Evolutionary conservation across 2,797 vertebrate species (phyloP).

Genomic region (Lepus townsendii): DNA sequence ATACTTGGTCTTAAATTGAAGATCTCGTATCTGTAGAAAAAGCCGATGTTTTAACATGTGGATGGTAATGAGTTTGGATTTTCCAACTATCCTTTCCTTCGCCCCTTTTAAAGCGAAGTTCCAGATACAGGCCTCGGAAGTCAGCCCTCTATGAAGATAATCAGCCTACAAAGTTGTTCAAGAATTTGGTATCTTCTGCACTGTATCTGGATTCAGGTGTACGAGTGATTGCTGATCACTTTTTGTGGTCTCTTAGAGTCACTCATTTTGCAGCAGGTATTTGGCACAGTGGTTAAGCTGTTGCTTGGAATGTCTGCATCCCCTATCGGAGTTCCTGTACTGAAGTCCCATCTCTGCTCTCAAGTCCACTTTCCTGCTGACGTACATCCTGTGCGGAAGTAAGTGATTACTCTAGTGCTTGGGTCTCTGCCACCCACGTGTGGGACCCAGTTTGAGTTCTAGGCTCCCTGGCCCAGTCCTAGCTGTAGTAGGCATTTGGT

Average conservation of each 20-base stretch:
- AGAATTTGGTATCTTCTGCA: not conserved
- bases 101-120: not conserved
- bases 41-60: conserved; percentile 30
- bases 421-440: too few species aligned
- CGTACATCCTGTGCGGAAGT: too few species aligned
- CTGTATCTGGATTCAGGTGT: not conserved
- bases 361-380: too few species aligned
- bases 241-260: conserved; percentile 3
- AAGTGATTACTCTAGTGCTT: too few species aligned
- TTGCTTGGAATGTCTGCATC: too few species aligned
- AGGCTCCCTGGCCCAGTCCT: too few species aligned
- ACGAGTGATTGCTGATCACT: not conserved
- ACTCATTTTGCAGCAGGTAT: not conserved
- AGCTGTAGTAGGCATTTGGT: too few species aligned
- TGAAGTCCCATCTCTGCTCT: too few species aligned
- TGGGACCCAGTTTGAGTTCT: too few species aligned
- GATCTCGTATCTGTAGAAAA: not conserved
- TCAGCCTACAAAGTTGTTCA: not conserved
- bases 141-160: conserved; percentile 18
- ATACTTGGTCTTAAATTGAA: not conserved
- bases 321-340: too few species aligned
- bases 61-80: conserved; percentile 29
- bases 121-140: not conserved
- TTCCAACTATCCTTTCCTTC: not conserved
- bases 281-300: too few species aligned